phyloP scores from a whole-genome alignment of 2,113 vertebrate genomes.

The Platycercus adscitus region DNA sequence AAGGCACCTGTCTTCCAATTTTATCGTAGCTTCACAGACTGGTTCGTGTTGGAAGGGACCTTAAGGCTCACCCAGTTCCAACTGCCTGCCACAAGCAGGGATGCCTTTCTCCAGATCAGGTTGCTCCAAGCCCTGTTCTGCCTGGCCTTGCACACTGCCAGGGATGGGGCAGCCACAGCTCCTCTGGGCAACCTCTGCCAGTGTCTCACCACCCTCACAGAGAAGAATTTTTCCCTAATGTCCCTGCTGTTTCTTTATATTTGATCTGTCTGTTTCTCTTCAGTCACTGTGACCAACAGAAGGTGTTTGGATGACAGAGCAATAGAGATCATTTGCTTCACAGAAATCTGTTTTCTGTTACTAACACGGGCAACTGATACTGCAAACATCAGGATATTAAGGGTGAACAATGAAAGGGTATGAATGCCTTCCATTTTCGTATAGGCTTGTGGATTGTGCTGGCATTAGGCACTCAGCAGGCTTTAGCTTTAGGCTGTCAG shows the following conservation, averaged over 20 bases:
- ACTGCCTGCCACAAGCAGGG: background rate
- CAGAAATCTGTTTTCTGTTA: background rate
- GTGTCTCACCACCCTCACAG: background rate
- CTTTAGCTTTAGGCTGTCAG: background rate
- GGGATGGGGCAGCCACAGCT: background rate
- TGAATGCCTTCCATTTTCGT: background rate
- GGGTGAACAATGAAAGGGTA: background rate
- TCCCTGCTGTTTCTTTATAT: background rate
- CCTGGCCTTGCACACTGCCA: background rate
- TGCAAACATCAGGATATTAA: rapidly evolving
- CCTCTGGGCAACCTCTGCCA: background rate
- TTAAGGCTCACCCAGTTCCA: background rate
- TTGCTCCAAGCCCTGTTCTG: background rate
- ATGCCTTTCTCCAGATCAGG: background rate
- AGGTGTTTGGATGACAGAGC: background rate
- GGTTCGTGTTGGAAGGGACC: background rate
- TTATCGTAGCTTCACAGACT: background rate
- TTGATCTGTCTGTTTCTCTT: background rate
- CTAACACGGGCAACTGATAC: background rate
- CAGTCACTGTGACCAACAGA: background rate
- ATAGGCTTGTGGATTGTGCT: background rate
- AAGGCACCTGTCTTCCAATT: background rate
- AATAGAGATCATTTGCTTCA: background rate
- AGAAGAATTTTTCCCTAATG: background rate
- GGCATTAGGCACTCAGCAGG: background rate